Evolutionary conservation across 1,140 invertebrate species (phyloP).

Genomic region (Polypedilum pembai): DNA sequence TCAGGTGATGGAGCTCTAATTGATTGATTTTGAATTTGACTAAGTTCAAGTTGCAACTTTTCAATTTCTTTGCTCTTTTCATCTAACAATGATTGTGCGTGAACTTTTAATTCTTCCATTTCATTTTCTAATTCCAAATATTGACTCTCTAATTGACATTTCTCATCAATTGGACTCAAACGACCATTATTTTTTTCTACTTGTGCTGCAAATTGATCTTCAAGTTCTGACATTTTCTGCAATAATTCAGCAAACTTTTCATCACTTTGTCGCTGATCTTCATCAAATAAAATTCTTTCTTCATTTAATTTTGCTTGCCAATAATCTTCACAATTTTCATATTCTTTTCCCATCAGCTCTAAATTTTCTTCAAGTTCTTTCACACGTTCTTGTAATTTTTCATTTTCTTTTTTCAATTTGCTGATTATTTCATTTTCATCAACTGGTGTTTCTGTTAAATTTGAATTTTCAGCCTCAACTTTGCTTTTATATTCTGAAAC

Average conservation of each 20-base stretch:
- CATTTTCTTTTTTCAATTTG: constrained; percentile 43
- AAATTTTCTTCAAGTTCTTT: constrained; percentile 62
- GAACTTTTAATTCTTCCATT: constrained; percentile 48
- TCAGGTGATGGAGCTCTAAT: constrained; percentile 14
- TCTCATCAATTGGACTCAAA: constrained; percentile 69
- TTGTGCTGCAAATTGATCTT: constrained; percentile 59
- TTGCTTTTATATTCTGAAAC: constrained; percentile 29
- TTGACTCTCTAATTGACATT: constrained; percentile 61
- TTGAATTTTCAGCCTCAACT: background rate
- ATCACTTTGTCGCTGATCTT: constrained; percentile 67
- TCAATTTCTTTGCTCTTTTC: constrained; percentile 50
- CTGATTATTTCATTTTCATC: constrained; percentile 21
- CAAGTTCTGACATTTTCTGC: constrained; percentile 68
- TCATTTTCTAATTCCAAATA: constrained; percentile 65
- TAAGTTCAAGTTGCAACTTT: constrained; percentile 47
- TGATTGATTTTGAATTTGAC: constrained; percentile 38
- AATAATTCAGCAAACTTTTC: constrained; percentile 68
- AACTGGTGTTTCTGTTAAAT: constrained; percentile 26
- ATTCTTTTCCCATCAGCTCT: constrained; percentile 64
- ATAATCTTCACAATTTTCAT: constrained; percentile 78
- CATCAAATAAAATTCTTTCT: constrained; percentile 63
- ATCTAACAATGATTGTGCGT: constrained; percentile 38
- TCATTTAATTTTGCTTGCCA: constrained; percentile 71
- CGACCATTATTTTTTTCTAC: constrained; percentile 46
- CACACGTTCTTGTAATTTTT: constrained; percentile 49